Evolutionary conservation across 2,797 vertebrate genomes (phyloP), one percentile per base, ranked within the genome.

Genomic region (Cryptoblepharus egeriae): DNA sequence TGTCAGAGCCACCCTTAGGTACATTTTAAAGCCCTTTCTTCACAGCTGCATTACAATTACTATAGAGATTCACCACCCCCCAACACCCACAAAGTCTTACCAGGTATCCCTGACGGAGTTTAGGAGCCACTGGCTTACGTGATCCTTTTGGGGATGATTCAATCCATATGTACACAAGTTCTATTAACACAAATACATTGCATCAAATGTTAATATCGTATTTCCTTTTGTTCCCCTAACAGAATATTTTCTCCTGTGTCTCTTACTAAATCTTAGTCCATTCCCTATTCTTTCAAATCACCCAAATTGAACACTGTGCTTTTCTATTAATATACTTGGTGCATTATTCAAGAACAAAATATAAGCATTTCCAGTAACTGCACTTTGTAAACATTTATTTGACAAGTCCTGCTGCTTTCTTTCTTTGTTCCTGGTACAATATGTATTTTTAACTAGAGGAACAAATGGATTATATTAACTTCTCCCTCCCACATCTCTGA

Each of bases 321-420:
- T 32, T 82, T 77, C 15, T 88, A 39, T 84, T 79, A 52, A 86
- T 81, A 75, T 42, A 61, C 1, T 35, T 70, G 5, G 11, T 83
- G 55, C 58, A 32, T 65, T 85, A 88, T 87, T 39, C 55, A 69
- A 45, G 52, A 81, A 37, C 24, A 86, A 75, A 20, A 18, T 32
- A 12, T 49, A 70, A 88, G 71, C 4, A 3, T 75, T 85, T 88
- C 57, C 76, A 67, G 1, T 7, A 52, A 75, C 26, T 58, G 11
- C 22, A 15, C 68, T 76, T 75, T 24, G 6, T 70, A 72, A 69
- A 77, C 4, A 65, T 80, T 80, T 86, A 35, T 69, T 79, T 85
- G 69, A 64, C 39, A 85, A 76, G 0, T 68, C 45, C n/a, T 12
- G 6, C 70, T 84, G 16, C 18, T 84, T 88, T 3, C 15, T 67